Base-by-base conservation (phyloP, 2,888 invertebrate species). In the Diarsia dahlii region DNA sequence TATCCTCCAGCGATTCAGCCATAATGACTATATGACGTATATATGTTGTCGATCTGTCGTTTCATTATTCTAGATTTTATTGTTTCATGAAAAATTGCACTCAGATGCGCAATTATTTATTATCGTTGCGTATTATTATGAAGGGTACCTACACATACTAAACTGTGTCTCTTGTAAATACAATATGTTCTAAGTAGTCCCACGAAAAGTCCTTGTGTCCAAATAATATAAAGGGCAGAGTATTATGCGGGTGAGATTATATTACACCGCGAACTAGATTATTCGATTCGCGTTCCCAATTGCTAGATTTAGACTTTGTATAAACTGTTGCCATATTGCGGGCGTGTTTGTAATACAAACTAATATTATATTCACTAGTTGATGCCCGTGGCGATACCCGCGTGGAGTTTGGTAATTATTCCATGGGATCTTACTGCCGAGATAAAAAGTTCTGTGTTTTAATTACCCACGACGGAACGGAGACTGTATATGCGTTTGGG, bases 201-300 rank as follows among this genome's bases (percentile, higher is more conserved):
- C 76, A 67, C 50, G 60, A 46, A 71, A 77, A 23, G 71, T 75
- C 74, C 39, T 72, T 62, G 56, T 71, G 39, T 62, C 46, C 23
- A 23, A 62, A 65, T 58, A 62, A 65, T 58, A 62, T 48, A 39
- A 20, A 71, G 3, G 48, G 9, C 54, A 70, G 3, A 71, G 34
- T 48, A 54, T 56, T 46, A 65, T 46, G 63, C 48, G 23, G 34
- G 18, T 64, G 52, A 70, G 65, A 75, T 81, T 52, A 23, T 67
- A 23, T 81, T 77, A 74, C 79, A 79, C 75, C 80, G 72, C 87
- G 75, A 70, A 23, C 74, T 78, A 84, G 73, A 58, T 80, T 50
- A 67, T 34, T 56, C 23, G 67, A 76, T 45, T 56, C 45, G 23
- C 62, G 78, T 64, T 66, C 71, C 13, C 62, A 69, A 74, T 75